phyloP scores from a whole-genome alignment of 1,140 invertebrate genomes.

The Yoshiicerus persimilis region DNA sequence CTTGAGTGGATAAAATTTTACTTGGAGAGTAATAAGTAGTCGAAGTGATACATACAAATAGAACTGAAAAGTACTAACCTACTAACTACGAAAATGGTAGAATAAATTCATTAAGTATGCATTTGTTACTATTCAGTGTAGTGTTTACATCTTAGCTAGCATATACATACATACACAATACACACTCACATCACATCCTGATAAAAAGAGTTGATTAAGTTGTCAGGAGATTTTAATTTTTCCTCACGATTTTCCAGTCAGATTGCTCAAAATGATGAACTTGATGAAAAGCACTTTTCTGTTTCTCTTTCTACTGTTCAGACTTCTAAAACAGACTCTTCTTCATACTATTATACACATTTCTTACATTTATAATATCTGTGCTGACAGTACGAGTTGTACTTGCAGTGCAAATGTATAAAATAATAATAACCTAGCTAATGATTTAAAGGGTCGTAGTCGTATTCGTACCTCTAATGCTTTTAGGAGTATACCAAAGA shows the following conservation, averaged over 20 bases:
- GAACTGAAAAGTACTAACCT: background rate
- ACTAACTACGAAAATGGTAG: background rate
- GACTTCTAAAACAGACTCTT: background rate
- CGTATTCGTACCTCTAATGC: background rate
- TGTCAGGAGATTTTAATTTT: constrained; percentile 39
- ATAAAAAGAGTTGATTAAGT: constrained; percentile 37
- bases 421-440: background rate
- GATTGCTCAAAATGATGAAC: constrained; percentile 9
- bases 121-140: background rate
- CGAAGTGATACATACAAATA: background rate
- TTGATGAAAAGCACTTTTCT: background rate
- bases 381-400: background rate
- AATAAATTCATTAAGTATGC: background rate
- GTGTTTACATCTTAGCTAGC: background rate
- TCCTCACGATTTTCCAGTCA: constrained; percentile 33
- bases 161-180: background rate
- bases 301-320: background rate
- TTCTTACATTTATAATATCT: background rate
- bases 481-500: background rate
- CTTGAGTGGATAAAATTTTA: background rate
- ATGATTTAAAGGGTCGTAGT: background rate
- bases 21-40: background rate
- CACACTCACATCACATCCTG: background rate
- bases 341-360: background rate
- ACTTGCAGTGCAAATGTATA: background rate